Conservation (phyloP, 23 tunicate species). For the Pegea sp. region DNA sequence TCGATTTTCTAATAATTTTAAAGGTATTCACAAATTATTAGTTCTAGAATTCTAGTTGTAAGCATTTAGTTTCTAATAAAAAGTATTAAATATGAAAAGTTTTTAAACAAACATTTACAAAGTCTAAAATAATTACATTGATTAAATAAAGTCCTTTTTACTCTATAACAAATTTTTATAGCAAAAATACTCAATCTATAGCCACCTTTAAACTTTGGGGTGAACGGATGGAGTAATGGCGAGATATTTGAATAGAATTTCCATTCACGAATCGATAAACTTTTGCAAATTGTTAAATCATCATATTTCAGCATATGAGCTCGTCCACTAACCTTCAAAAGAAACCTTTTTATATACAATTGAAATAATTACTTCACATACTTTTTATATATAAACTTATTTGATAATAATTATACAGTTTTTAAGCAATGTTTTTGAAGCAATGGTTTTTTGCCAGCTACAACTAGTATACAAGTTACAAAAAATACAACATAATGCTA, state of each 20-base stretch:
- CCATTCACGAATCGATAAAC: constrained; percentile 47
- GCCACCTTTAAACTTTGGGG: constrained; percentile 35
- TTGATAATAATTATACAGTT: background rate
- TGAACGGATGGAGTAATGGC: constrained; percentile 7
- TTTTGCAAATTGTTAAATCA: constrained; percentile 31
- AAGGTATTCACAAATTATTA: no score
- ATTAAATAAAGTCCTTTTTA: no score
- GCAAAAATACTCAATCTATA: background rate
- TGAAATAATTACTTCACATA: background rate
- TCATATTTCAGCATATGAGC: constrained; percentile 51
- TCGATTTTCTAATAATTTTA: no score
- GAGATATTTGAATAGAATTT: constrained; percentile 22
- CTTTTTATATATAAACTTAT: background rate
- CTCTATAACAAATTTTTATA: background rate
- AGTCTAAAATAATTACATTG: no score
- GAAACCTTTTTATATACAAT: no score
- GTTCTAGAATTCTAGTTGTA: no score
- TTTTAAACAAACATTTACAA: no score
- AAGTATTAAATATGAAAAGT: no score
- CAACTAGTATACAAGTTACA: no score
- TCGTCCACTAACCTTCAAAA: constrained; percentile 70
- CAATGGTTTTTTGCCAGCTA: background rate
- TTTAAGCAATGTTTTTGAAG: background rate
- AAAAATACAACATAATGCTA: no score
- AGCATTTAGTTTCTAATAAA: no score